Conservation (phyloP, 2,797 vertebrate genomes). For the Xiphophorus birchmanni region DNA sequence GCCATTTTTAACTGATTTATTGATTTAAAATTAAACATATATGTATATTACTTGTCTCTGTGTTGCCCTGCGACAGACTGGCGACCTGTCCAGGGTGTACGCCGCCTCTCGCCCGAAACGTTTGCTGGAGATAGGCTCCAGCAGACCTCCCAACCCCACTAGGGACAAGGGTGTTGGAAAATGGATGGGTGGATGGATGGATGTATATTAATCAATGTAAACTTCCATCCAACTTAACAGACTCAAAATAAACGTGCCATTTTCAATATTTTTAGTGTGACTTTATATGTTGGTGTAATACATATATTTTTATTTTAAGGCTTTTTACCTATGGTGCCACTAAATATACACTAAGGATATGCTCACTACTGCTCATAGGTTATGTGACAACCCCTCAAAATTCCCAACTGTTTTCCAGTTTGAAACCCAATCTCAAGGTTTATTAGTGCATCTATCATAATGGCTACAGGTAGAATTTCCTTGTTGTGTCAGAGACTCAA, state of each 20-base stretch:
- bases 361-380: too few species aligned
- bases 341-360: neutral
- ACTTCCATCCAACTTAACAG: neutral
- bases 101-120: too few species aligned
- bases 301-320: neutral
- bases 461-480: slow-evolving; percentile 59
- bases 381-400: slow-evolving; percentile 46
- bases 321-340: neutral
- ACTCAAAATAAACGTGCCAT: neutral
- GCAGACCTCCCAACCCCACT: too few species aligned
- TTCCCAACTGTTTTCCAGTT: slow-evolving; percentile 66
- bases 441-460: slow-evolving; percentile 69
- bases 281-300: neutral
- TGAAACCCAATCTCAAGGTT: slow-evolving; percentile 63
- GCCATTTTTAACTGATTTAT: too few species aligned
- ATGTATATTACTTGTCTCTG: neutral
- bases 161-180: too few species aligned
- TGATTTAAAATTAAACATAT: neutral
- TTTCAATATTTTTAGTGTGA: neutral
- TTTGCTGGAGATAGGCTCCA: too few species aligned
- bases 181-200: too few species aligned
- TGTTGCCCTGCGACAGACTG: too few species aligned
- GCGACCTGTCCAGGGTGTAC: too few species aligned
- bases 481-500: slow-evolving; percentile 61
- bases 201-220: neutral